phyloP scores from a whole-genome alignment of 1,140 invertebrate species.

The Odontomachus brunneus region DNA sequence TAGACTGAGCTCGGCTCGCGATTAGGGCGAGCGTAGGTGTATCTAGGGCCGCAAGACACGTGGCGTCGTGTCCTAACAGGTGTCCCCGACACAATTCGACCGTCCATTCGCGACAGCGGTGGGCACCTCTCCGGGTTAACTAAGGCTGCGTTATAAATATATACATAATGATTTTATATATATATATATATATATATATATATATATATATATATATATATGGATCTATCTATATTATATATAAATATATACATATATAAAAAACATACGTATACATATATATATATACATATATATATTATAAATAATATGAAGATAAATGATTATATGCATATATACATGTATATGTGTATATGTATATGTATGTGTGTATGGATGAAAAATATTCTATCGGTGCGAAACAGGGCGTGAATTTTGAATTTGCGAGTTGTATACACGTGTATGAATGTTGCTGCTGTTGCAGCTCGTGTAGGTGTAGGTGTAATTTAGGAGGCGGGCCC shows the following conservation, averaged over 20 bases:
- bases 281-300: constrained; percentile 71
- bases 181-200: constrained; percentile 67
- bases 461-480: constrained; percentile 49
- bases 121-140: constrained; percentile 77
- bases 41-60: constrained; percentile 76
- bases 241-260: constrained; percentile 55
- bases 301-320: constrained; percentile 48
- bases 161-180: constrained; percentile 62
- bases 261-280: constrained; percentile 67
- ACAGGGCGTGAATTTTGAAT: constrained; percentile 65
- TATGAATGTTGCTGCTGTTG: constrained; percentile 57
- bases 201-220: constrained; percentile 65
- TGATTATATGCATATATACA: constrained; percentile 64
- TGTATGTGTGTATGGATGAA: constrained; percentile 65
- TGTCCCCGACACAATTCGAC: constrained; percentile 77
- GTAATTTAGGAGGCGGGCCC: constrained; percentile 83
- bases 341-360: constrained; percentile 71
- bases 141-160: constrained; percentile 68
- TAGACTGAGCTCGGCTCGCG: constrained; percentile 81
- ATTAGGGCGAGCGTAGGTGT: constrained; percentile 37
- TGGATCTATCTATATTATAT: constrained; percentile 72
- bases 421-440: constrained; percentile 71
- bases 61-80: constrained; percentile 75
- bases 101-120: constrained; percentile 81
- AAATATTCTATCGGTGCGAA: constrained; percentile 68